Conservation (phyloP, 2,888 invertebrate genomes). For the Agrenia bidenticulata region DNA sequence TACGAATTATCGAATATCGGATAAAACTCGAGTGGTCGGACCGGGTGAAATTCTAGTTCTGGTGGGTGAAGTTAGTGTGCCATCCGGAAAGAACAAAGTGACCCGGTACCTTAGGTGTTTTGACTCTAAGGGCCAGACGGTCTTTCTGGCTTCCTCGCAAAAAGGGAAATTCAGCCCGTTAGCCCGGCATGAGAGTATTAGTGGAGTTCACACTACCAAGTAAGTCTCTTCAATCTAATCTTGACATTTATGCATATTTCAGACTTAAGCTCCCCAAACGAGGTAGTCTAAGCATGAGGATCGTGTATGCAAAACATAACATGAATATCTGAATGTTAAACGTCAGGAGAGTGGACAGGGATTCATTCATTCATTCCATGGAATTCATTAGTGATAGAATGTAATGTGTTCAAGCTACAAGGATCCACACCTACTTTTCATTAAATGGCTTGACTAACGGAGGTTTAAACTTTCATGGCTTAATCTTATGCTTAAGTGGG, state of each 20-base stretch:
- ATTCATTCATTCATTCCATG: too few relatives aligned
- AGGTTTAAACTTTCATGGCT: slow-evolving; percentile 10
- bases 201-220: slow-evolving; percentile 84
- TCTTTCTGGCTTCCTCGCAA: slow-evolving; percentile 70
- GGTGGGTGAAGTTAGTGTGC: slow-evolving; percentile 65
- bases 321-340: too few relatives aligned
- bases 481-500: slow-evolving; percentile 6
- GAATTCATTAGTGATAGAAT: too few relatives aligned
- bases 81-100: slow-evolving; percentile 65
- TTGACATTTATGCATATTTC: not conserved
- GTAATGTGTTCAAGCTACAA: not conserved
- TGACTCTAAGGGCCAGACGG: slow-evolving; percentile 78
- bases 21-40: slow-evolving; percentile 68
- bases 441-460: slow-evolving; percentile 2
- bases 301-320: not conserved
- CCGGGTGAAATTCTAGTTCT: slow-evolving; percentile 81
- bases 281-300: not conserved
- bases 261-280: not conserved
- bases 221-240: slow-evolving; percentile 29
- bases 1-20: slow-evolving; percentile 56
- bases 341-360: too few relatives aligned
- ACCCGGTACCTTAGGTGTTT: slow-evolving; percentile 77
- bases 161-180: slow-evolving; percentile 88
- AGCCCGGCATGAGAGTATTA: slow-evolving; percentile 89
- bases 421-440: slow-evolving; percentile 8